Evolutionary conservation across 2,797 vertebrate species (phyloP), one percentile per base, ranked within the genome.

Genomic region (Sitta carolinensis): DNA sequence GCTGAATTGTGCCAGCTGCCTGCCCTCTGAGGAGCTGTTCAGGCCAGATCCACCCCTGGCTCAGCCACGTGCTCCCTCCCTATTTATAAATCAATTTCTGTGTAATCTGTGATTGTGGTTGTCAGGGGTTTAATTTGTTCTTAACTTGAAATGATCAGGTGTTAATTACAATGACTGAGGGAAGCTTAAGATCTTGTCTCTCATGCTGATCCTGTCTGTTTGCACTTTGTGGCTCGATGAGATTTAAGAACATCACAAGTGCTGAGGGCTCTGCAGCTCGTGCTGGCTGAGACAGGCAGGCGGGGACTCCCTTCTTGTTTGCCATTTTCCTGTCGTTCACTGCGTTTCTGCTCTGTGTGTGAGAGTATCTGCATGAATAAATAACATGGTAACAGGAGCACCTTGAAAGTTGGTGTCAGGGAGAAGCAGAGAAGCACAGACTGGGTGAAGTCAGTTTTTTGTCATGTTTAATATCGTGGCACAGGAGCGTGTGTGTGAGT

Each of bases 291-390:
- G 59, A 25, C 63, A 66, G 66, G 38, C 66, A 79, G 86, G 52
- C 81, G 75, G 66, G 27, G 47, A 19, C 20, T 47, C 40, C 51
- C 59, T 59, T 77, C 58, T 67, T 52, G 30, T 91, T 73, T 81
- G 80, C n/a, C 13, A 16, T 61, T 85, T 75, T 29, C n/a, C 51
- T 48, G 72, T 59, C 7, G 0, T 40, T 83, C 25, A 2, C 51
- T 67, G 61, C 67, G 6, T 38, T 54, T 63, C 43, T 89, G 32
- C 74, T 55, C 5, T 6, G 16, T 62, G 18, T 27, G 23, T 87
- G 55, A 58, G 66, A 79, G 72, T 3, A 42, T 50, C 66, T 86
- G 54, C 76, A 45, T 50, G 43, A 84, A 75, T 93, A 93, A 94
- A 72, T 64, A 81, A 61, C 79, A 5, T 11, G 10, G 0, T 29